Base-by-base conservation (phyloP, 2,113 vertebrate species). In the Gopherus flavomarginatus region DNA sequence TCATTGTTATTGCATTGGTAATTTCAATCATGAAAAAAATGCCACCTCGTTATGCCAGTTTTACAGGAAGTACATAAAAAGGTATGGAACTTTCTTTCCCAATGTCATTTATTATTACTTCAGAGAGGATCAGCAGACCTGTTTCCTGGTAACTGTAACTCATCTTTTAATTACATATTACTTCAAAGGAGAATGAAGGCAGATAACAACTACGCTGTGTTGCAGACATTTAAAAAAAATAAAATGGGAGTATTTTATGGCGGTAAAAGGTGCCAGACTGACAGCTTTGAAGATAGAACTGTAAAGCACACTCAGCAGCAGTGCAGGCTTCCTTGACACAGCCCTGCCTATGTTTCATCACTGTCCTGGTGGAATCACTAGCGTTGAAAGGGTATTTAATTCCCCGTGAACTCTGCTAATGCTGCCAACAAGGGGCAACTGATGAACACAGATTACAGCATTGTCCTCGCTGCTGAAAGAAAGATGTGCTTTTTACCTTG, bases 1-100 rank as follows among this genome's bases (percentile, higher is more conserved):
- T 21, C 87, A 11, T 35, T 31, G 56, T 38, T 88, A 80, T 69
- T 2, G 10, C 19, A n/a, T 42, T 16, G 62, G 2, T 44, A 54
- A 90, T 85, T 84, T 62, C 88, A 86, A 82, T 10, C 11, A 56
- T 54, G 69, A 87, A 65, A 22, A 89, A 93, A 89, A 88, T 0
- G 29, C 53, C 59, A 85, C 42, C 91, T 91, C 85, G 94, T 54
- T 77, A 57, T 75, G 89, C 90, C 87, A 78, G 95, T 92, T 91
- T 83, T 85, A 83, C 92, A 93, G 86, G 91, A n/a, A 90, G 59
- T 1, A 50, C 42, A 83, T 93, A 82, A 95, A 91, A 53, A 88
- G 49, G 9, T 17, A 35, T 53, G 50, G 11, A 52, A 77, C 11
- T 80, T 47, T 42, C 44, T 53, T 81, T 87, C 85, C 75, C 81